A percentile compares a stretch with the other conserved stretches of the same genome.
phyloP scores from a whole-genome alignment of 1,140 invertebrate genomes.

The Drosophila mauritiana region DNA sequence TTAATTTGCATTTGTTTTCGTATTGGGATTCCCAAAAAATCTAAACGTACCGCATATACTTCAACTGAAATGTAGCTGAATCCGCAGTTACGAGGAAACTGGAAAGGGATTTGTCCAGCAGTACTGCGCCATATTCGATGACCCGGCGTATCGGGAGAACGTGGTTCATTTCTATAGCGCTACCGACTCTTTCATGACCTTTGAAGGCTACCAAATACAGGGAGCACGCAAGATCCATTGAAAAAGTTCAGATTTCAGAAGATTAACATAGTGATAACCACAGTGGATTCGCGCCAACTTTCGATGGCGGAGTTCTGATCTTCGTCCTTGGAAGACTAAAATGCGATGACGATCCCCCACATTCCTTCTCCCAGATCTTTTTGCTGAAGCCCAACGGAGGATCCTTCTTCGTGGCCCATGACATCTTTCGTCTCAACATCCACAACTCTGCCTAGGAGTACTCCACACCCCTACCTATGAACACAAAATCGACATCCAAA shows the following conservation, averaged over 20 bases:
- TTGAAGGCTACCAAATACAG: slow-evolving; percentile 96
- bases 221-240: slow-evolving; percentile 96
- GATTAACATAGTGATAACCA: slow-evolving; percentile 95
- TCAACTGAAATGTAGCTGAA: slow-evolving; percentile 91
- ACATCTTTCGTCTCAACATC: slow-evolving; percentile 96
- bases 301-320: slow-evolving; percentile 96
- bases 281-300: slow-evolving; percentile 97
- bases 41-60: background rate
- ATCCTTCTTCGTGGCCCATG: slow-evolving; percentile 95
- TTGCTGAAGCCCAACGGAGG: slow-evolving; percentile 93
- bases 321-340: slow-evolving; percentile 96
- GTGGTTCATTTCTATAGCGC: slow-evolving; percentile 96
- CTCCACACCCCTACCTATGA: background rate
- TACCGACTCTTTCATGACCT: slow-evolving; percentile 97
- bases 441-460: slow-evolving; percentile 90
- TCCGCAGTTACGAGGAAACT: slow-evolving; percentile 95
- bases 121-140: slow-evolving; percentile 96
- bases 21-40: background rate
- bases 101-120: slow-evolving; percentile 96
- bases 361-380: slow-evolving; percentile 95
- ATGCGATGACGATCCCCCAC: slow-evolving; percentile 97
- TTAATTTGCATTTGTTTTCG: background rate
- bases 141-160: slow-evolving; percentile 91
- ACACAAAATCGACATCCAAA: slow-evolving; percentile 43
- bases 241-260: slow-evolving; percentile 98